Percentiles rank a stretch among this genome's conserved stretches.
These are phyloP conservation scores for Ichneumoninae sp. DNA, from an alignment of 2,888 invertebrate species.

Conservation along the genomic window DNA sequence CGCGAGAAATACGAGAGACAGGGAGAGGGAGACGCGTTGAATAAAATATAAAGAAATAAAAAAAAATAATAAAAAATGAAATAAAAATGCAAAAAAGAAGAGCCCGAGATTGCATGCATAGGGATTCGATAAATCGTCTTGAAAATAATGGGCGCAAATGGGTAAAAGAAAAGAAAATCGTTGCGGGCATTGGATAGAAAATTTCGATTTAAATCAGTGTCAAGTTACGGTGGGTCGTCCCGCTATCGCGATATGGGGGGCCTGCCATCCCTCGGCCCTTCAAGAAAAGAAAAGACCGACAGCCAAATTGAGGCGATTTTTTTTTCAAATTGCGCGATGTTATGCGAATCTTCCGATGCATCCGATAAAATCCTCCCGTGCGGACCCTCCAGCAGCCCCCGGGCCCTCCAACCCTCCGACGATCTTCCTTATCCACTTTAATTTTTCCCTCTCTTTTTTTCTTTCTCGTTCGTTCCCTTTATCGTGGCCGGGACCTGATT, in stretches of 20 bases:
- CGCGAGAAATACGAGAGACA: conserved; percentile 8
- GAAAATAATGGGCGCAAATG: conserved; percentile 42
- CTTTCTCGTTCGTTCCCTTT: conserved; percentile 49
- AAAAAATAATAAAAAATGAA: conserved; percentile 1
- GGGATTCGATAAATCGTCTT: conserved; percentile 53
- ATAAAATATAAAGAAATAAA: conserved; percentile 29
- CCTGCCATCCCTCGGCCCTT: conserved; percentile 49
- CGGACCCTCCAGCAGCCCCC: conserved; percentile 14
- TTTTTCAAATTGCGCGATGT: conserved; percentile 68
- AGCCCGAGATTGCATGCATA: conserved; percentile 32
- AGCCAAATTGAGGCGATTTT: conserved; percentile 68
- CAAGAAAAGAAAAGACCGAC: conserved; percentile 49
- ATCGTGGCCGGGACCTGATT: conserved; percentile 68
- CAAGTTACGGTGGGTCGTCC: conserved; percentile 44
- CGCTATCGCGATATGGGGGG: conserved; percentile 23
- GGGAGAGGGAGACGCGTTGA: conserved; percentile 5
- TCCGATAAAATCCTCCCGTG: conserved; percentile 15
- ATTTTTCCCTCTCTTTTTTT: background rate
- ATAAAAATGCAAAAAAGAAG: conserved; percentile 4
- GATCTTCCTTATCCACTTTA: conserved; percentile 18
- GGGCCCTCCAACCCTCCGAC: conserved; percentile 4
- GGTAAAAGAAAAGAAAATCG: conserved; percentile 4
- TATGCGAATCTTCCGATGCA: conserved; percentile 52
- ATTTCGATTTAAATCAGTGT: conserved; percentile 47
- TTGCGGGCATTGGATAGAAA: conserved; percentile 22